Percentiles rank a stretch among this genome's conserved stretches.
phyloP scores from a whole-genome alignment of 2,888 invertebrate species.

The Drosophila rellima region DNA sequence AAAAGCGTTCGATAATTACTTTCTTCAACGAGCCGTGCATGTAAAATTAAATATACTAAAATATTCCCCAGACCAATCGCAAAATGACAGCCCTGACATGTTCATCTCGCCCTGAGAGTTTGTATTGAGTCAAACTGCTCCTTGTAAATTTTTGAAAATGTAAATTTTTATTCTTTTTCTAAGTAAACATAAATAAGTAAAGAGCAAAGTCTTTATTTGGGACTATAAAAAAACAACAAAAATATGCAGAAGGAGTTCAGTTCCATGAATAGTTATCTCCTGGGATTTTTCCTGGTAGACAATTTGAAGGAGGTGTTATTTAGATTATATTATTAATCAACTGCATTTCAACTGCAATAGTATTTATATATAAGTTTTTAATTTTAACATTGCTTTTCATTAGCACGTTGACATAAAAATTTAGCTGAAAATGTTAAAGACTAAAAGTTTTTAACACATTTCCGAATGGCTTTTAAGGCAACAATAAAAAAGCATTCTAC shows the following conservation, averaged over 20 bases:
- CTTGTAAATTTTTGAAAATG: conserved; percentile 18
- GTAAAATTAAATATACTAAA: conserved; percentile 5
- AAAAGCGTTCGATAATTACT: conserved; percentile 9
- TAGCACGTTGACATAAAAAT: not conserved
- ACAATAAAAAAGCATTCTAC: conserved; percentile 1
- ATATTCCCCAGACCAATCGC: not conserved
- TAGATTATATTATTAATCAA: not conserved
- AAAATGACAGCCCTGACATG: conserved; percentile 14
- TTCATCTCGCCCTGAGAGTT: not conserved
- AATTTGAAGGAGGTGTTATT: too few relatives aligned
- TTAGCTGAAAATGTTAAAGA: not conserved
- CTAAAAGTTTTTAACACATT: not conserved
- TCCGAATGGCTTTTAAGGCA: not conserved
- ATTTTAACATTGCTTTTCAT: not conserved
- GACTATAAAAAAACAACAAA: not conserved
- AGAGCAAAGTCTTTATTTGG: conserved; percentile 1
- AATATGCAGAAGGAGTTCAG: not conserved
- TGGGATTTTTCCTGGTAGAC: too few relatives aligned
- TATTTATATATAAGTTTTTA: not conserved
- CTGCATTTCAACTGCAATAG: not conserved
- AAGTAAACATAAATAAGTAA: conserved; percentile 14
- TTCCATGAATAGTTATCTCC: too few relatives aligned
- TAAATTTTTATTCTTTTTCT: conserved; percentile 4
- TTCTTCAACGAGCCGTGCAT: not conserved
- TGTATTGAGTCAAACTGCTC: conserved; percentile 1